Conservation (phyloP, 2,888 invertebrate genomes). For the Drosophila leonis region DNA sequence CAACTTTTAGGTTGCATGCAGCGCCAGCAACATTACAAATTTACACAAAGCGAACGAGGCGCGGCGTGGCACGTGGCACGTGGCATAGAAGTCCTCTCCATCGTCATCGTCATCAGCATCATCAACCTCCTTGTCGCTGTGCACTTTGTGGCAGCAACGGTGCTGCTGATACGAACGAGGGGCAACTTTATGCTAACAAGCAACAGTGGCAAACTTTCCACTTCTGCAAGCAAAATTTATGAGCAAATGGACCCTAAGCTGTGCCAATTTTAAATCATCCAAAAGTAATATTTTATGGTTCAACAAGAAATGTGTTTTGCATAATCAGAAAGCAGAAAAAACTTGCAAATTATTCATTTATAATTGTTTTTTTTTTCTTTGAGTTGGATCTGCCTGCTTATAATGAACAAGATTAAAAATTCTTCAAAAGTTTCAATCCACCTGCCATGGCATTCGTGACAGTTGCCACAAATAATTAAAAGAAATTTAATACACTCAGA, state of each 20-base stretch:
- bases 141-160: constrained; percentile 49
- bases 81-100: constrained; percentile 28
- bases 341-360: constrained; percentile 4
- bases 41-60: constrained; percentile 51
- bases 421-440: neutral
- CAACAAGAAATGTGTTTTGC: neutral
- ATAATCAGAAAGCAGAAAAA: neutral
- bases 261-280: neutral
- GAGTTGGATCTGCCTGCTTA: neutral
- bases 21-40: constrained; percentile 62
- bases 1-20: constrained; percentile 56
- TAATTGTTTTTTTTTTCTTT: neutral
- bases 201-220: constrained; percentile 16
- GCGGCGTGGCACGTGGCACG: constrained; percentile 59
- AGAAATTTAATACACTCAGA: neutral
- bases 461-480: constrained; percentile 1
- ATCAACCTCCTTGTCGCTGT: constrained; percentile 31
- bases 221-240: constrained; percentile 8
- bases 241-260: constrained; percentile 1
- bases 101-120: constrained; percentile 37
- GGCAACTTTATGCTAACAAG: constrained; percentile 1
- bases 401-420: neutral
- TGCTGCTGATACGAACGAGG: constrained; percentile 9
- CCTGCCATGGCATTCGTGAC: neutral
- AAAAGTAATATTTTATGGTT: neutral